Evolutionary conservation across 2,113 vertebrate species (phyloP).

Genomic region (Tenebrosternarchus preto): DNA sequence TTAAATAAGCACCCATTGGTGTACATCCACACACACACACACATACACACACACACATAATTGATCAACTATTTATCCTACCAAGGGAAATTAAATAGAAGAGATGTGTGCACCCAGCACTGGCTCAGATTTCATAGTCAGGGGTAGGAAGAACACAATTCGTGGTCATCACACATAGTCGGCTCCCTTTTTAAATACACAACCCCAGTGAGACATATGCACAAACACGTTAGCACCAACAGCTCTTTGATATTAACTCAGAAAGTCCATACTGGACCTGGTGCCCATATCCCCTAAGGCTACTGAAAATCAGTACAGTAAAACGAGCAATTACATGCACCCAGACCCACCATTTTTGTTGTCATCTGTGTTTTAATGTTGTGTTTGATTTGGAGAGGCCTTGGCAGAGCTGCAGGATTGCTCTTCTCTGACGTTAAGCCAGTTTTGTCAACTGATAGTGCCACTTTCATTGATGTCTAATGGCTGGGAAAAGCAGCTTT

Average conservation of each 20-base stretch:
- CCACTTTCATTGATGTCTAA: no score
- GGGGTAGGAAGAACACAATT: neutral
- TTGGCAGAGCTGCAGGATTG: neutral
- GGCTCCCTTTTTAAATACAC: no score
- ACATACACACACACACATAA: neutral
- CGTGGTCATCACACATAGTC: neutral
- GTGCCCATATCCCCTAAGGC: neutral
- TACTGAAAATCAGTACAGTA: neutral
- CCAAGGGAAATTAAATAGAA: no score
- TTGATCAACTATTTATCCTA: neutral
- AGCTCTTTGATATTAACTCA: neutral
- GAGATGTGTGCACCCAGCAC: neutral
- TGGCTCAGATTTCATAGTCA: neutral
- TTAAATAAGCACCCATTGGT: neutral
- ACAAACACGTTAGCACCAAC: neutral
- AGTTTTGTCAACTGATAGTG: no score
- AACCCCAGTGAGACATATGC: neutral
- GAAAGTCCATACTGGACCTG: neutral
- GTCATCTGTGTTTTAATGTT: neutral
- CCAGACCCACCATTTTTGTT: neutral
- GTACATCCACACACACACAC: neutral
- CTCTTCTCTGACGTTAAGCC: neutral
- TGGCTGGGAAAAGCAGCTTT: no score
- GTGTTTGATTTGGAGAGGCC: neutral
- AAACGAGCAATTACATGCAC: slow-evolving; percentile 20